Percentiles rank a stretch among this genome's conserved stretches.
These are phyloP conservation scores for Balaeniceps rex DNA, from an alignment of 2,113 vertebrate genomes.

Conservation along the genomic window DNA sequence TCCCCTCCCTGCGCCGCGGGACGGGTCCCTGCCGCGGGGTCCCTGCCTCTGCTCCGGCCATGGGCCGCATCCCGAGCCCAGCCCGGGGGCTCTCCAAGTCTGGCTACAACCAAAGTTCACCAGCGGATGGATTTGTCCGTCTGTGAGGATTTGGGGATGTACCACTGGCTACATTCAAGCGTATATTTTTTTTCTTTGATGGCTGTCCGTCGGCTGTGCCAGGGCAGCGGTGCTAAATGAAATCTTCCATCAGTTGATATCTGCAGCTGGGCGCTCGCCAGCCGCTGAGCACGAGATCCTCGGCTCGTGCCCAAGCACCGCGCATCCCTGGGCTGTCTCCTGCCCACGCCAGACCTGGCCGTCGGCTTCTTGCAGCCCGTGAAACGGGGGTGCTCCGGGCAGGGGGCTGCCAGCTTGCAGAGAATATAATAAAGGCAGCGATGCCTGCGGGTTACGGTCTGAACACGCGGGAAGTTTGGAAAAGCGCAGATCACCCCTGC, in stretches of 20 bases:
- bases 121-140: not conserved
- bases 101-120: not conserved
- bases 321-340: not conserved
- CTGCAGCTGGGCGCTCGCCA: not conserved
- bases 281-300: not conserved
- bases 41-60: not conserved
- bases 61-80: fast-evolving
- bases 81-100: not conserved
- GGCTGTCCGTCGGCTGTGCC: not conserved
- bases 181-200: not conserved
- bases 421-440: not conserved
- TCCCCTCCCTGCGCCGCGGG: not conserved
- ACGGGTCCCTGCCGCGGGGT: not conserved
- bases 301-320: not conserved
- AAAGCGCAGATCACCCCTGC: not conserved
- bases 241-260: fast-evolving
- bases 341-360: not conserved
- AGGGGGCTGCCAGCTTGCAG: not conserved
- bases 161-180: fast-evolving
- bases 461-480: not conserved
- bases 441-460: not conserved
- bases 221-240: fast-evolving
- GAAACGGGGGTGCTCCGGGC: not conserved
- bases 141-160: not conserved
- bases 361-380: not conserved